Evolutionary conservation across 2,888 invertebrate genomes (phyloP), one percentile per base, ranked within the genome.

Genomic region (Heliconius hortense): DNA sequence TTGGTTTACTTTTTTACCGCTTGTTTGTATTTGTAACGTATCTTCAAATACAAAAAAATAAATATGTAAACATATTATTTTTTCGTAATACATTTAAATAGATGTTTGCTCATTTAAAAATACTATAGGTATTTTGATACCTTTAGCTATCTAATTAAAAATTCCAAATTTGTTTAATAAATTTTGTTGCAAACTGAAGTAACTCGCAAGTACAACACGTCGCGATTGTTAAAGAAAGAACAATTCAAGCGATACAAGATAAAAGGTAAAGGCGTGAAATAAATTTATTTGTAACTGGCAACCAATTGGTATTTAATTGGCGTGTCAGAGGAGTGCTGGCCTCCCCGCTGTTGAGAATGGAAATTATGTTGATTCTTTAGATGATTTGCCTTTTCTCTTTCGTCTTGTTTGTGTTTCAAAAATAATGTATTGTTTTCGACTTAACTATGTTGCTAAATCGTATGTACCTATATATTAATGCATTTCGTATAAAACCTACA

Each of bases 201-300:
- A 84, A 83, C 87, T 85, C 88, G 86, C 84, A 85, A 88, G 89
- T 86, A 88, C 85, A 84, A 84, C 85, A 83, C 87, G 83, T 83
- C 81, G 85, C 88, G 85, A 88, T 89, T 89, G 89, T 90, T 89
- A 86, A 85, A 86, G 84, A 87, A 89, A 89, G 87, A 89, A 92
- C 89, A 91, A 90, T 90, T 84, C 88, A 82, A 82, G 79, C 83
- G 89, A 92, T 92, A 89, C 89, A 91, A 90, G 91, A 92, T 91
- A 90, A 90, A 86, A 83, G 86, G 86, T 82, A 86, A 86, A 82
- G 83, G 88, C 87, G 89, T 84, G 85, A 89, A 91, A 89, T 90
- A 90, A 88, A 89, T 90, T 89, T 88, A 87, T 87, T 88, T 88
- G 87, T 88, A 85, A 84, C 83, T 83, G 84, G 82, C 84, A 84